A percentile compares a stretch with the other conserved stretches of the same genome.
Conservation (phyloP, 2,113 vertebrate species). For the Bujurquina vittata region DNA sequence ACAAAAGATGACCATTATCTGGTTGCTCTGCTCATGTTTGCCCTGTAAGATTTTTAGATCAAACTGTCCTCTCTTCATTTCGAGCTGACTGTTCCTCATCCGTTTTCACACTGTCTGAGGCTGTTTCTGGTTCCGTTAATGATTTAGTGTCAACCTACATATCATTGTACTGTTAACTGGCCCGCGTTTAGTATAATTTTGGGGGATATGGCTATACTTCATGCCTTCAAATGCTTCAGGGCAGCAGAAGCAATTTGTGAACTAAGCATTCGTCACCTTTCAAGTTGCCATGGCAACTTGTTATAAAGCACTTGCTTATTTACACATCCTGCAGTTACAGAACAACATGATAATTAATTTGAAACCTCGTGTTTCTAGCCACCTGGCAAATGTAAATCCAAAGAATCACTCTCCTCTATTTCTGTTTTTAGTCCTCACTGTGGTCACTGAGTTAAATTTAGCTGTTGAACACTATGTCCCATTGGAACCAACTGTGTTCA, state of each 20-base stretch:
- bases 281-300: neutral
- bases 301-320: constrained; percentile 8
- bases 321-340: neutral
- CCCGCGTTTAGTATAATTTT: neutral
- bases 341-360: neutral
- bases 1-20: neutral
- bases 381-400: neutral
- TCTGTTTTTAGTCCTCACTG: neutral
- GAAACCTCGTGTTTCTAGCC: neutral
- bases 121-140: neutral
- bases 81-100: neutral
- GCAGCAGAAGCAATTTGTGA: neutral
- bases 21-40: neutral
- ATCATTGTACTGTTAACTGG: neutral
- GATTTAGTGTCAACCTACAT: neutral
- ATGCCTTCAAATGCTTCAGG: neutral
- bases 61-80: neutral
- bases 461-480: neutral
- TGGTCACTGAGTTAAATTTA: constrained; percentile 4
- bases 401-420: neutral
- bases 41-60: neutral
- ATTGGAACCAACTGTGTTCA: neutral
- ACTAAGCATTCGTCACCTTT: neutral
- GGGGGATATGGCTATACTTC: neutral
- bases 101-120: neutral